These are phyloP conservation scores for Danaus plexippus DNA, from an alignment of 1,140 invertebrate species.

Conservation along the genomic window DNA sequence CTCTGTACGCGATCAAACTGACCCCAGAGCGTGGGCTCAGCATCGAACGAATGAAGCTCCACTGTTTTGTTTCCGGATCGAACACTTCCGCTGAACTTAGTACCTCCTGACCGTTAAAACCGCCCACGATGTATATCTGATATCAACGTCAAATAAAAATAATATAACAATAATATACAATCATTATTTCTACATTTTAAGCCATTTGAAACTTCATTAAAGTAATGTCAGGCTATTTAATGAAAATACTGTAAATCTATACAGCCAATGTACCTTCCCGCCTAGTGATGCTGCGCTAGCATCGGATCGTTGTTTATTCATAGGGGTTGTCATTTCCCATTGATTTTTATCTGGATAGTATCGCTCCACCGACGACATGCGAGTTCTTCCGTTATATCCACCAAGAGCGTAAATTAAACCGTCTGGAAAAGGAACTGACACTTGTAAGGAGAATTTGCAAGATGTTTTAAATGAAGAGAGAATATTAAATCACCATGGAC, in stretches of 20 bases:
- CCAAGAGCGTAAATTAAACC: constrained; percentile 80
- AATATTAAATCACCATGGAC: constrained; percentile 67
- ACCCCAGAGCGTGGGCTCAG: constrained; percentile 80
- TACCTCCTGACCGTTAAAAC: constrained; percentile 82
- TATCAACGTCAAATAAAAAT: neutral
- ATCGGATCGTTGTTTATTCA: constrained; percentile 80
- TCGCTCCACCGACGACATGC: constrained; percentile 76
- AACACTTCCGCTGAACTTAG: constrained; percentile 77
- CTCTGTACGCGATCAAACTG: constrained; percentile 75
- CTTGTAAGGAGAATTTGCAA: too few species aligned
- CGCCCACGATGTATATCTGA: constrained; percentile 81
- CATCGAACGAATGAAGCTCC: constrained; percentile 83
- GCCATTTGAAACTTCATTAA: too few species aligned
- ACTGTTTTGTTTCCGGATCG: constrained; percentile 75
- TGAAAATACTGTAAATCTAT: too few species aligned
- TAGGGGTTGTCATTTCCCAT: constrained; percentile 81
- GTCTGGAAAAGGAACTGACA: constrained; percentile 35
- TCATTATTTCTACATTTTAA: too few species aligned
- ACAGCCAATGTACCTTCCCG: constrained; percentile 52
- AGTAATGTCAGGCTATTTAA: too few species aligned
- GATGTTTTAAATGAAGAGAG: neutral
- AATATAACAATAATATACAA: too few species aligned
- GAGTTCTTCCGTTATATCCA: constrained; percentile 82
- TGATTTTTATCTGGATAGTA: constrained; percentile 74
- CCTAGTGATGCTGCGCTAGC: constrained; percentile 74